These are phyloP conservation scores for Oryzias curvinotus DNA, from an alignment of 2,113 vertebrate genomes.

Conservation along the genomic window DNA sequence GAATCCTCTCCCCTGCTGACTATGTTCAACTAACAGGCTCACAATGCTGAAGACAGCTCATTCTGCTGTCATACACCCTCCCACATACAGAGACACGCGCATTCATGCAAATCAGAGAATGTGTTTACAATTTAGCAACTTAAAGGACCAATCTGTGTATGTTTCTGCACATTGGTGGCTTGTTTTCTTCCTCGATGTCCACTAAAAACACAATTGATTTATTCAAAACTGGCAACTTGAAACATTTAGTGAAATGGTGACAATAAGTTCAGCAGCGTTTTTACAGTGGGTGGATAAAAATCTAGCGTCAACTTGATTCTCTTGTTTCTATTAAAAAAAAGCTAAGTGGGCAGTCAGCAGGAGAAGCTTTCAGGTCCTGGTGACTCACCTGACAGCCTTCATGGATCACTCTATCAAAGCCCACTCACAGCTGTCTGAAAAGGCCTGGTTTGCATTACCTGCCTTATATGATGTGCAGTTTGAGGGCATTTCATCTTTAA, in stretches of 20 bases:
- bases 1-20: conserved; percentile 27
- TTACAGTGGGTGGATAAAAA: conserved; percentile 29
- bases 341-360: conserved; percentile 56
- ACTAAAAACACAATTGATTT: background rate
- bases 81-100: conserved; percentile 15
- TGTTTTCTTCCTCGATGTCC: conserved; percentile 1
- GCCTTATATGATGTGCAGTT: conserved; percentile 28
- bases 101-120: conserved; percentile 12
- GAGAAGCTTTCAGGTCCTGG: conserved; percentile 46
- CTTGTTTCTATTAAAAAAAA: conserved; percentile 20
- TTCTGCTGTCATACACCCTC: conserved; percentile 26
- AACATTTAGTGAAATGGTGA: too few species aligned
- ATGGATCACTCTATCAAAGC: conserved; percentile 49
- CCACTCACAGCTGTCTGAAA: conserved; percentile 58
- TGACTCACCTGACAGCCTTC: conserved; percentile 68
- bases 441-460: conserved; percentile 27
- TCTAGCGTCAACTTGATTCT: conserved; percentile 28
- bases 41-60: conserved; percentile 15
- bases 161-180: background rate
- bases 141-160: conserved; percentile 1
- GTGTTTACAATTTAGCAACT: conserved; percentile 21
- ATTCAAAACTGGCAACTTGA: too few species aligned
- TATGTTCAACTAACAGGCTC: conserved; percentile 20
- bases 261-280: too few species aligned
- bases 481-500: conserved; percentile 25